Percentiles rank a stretch among this genome's conserved stretches.
Evolutionary conservation across 2,888 invertebrate species (phyloP).

Genomic region (Acanthosepion pharaonis): DNA sequence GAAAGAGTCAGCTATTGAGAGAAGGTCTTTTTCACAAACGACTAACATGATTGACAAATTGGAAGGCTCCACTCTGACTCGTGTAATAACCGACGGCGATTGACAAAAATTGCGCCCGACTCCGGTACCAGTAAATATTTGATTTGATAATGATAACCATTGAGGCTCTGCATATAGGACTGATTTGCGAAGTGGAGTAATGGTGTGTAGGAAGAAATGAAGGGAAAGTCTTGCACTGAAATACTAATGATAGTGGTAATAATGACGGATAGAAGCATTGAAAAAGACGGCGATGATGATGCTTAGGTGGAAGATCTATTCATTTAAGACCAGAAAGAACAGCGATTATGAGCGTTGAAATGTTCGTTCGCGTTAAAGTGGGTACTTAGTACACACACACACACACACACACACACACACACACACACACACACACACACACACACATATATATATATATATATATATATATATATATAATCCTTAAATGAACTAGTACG

Average conservation of each 20-base stretch:
- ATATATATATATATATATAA: no score
- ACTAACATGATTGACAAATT: slow-evolving; percentile 33
- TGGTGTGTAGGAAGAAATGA: not conserved
- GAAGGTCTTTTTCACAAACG: not conserved
- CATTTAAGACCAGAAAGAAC: not conserved
- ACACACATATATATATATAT: not conserved
- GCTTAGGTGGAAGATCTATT: not conserved
- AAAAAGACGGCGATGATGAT: not conserved
- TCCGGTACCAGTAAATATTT: not conserved
- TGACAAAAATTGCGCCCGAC: slow-evolving; percentile 4
- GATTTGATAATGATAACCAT: slow-evolving; percentile 33
- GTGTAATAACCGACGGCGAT: slow-evolving; percentile 18
- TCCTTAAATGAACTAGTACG: no score
- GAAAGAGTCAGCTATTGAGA: not conserved
- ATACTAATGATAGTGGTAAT: not conserved
- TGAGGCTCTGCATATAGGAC: not conserved
- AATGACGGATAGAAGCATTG: not conserved
- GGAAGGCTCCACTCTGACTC: not conserved
- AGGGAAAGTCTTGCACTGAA: not conserved
- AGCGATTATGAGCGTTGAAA: not conserved
- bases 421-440: not conserved
- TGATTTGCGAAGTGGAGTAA: not conserved
- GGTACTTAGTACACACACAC: not conserved
- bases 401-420: not conserved
- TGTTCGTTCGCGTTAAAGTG: not conserved